Evolutionary conservation across 1,140 invertebrate genomes (phyloP).

Genomic region (Ditylenchus dipsaci): DNA sequence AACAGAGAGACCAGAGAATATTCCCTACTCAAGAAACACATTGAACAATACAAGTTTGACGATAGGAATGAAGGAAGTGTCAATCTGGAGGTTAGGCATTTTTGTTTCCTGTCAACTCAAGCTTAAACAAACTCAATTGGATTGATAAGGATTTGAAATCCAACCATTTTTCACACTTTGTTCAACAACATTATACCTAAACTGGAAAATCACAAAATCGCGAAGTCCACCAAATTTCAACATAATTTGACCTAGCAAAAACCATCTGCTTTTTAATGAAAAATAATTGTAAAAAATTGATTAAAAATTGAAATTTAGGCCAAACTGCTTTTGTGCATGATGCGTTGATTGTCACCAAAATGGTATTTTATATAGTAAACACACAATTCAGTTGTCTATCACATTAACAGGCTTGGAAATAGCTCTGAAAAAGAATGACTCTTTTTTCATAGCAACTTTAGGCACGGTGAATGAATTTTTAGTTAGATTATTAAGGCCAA

Average conservation of each 20-base stretch:
- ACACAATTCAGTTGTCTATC: too few species aligned
- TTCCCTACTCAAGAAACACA: conserved; percentile 20
- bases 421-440: conserved; percentile 48
- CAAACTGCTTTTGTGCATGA: conserved; percentile 54
- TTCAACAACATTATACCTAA: too few species aligned
- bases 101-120: too few species aligned
- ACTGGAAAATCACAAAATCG: too few species aligned
- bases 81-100: conserved; percentile 32
- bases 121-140: too few species aligned
- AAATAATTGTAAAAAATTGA: too few species aligned
- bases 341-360: conserved; percentile 52
- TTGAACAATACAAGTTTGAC: conserved; percentile 22
- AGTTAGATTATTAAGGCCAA: background rate
- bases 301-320: too few species aligned
- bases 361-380: background rate
- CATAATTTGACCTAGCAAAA: too few species aligned
- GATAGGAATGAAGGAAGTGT: conserved; percentile 21
- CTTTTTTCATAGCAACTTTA: conserved; percentile 55
- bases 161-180: too few species aligned
- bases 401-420: conserved; percentile 35
- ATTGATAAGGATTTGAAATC: too few species aligned
- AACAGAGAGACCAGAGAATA: conserved; percentile 33
- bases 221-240: too few species aligned
- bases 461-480: conserved; percentile 35
- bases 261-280: too few species aligned